Percentiles rank a stretch among this genome's conserved stretches.
Evolutionary conservation across 2,113 vertebrate species (phyloP).

Genomic region (Proteles cristata): DNA sequence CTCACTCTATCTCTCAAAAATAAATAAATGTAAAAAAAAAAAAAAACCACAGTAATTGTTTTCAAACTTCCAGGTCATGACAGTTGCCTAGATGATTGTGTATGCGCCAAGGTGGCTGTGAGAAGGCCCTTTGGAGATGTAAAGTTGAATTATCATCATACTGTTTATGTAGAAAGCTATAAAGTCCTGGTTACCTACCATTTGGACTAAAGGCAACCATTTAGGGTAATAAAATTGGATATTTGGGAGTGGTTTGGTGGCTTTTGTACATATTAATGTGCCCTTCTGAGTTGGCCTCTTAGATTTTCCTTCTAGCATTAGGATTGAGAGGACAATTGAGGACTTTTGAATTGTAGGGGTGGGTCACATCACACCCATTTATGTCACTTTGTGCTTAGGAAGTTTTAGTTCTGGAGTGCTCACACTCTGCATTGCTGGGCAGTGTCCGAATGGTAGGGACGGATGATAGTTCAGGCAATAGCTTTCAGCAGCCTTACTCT

Average conservation of each 20-base stretch:
- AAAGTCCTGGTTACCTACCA: not conserved
- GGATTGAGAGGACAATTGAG: not conserved
- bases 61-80: not conserved
- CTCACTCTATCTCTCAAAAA: no score
- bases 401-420: not conserved
- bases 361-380: not conserved
- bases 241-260: not conserved
- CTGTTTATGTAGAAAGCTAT: not conserved
- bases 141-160: not conserved
- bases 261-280: not conserved
- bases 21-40: no score
- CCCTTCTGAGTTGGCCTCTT: not conserved
- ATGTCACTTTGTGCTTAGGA: not conserved
- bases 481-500: not conserved
- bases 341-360: not conserved
- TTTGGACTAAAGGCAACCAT: not conserved
- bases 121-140: not conserved
- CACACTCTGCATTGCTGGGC: not conserved
- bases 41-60: not conserved
- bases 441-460: not conserved
- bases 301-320: not conserved
- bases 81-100: not conserved
- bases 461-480: not conserved
- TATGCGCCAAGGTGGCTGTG: not conserved
- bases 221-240: not conserved